A percentile compares a stretch with the other conserved stretches of the same genome.
These are phyloP conservation scores for Melipona quadrifasciata DNA, from an alignment of 1,140 invertebrate genomes.

Conservation along the genomic window DNA sequence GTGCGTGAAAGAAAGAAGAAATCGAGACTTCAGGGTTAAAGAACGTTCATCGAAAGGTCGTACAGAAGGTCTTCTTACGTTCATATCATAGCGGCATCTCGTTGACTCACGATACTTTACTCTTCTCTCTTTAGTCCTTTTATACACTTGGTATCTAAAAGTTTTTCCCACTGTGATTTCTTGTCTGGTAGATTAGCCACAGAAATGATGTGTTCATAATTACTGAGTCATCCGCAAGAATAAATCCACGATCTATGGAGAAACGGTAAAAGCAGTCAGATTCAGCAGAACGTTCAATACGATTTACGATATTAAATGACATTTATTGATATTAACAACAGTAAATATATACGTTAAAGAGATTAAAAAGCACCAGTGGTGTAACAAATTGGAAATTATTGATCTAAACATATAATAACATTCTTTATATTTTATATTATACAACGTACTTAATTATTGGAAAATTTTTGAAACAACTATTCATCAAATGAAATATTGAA, in stretches of 20 bases:
- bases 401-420: no score
- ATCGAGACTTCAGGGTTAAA: constrained; percentile 1
- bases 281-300: background rate
- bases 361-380: background rate
- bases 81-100: constrained; percentile 17
- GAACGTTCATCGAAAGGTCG: constrained; percentile 32
- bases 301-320: background rate
- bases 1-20: no score
- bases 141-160: constrained; percentile 2
- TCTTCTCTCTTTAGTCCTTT: constrained; percentile 21
- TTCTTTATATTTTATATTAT: no score
- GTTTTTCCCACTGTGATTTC: constrained; percentile 27
- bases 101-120: constrained; percentile 49
- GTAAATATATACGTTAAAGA: background rate
- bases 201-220: background rate
- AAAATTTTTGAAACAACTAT: no score
- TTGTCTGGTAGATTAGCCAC: background rate
- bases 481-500: no score
- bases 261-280: background rate
- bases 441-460: no score
- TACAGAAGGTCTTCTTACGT: constrained; percentile 27
- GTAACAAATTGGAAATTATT: background rate
- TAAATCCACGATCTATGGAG: background rate
- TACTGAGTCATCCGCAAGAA: background rate
- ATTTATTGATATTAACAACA: constrained; percentile 3